Evolutionary conservation across 2,797 vertebrate genomes (phyloP).

Genomic region (Sebastiscus albofasciatus): DNA sequence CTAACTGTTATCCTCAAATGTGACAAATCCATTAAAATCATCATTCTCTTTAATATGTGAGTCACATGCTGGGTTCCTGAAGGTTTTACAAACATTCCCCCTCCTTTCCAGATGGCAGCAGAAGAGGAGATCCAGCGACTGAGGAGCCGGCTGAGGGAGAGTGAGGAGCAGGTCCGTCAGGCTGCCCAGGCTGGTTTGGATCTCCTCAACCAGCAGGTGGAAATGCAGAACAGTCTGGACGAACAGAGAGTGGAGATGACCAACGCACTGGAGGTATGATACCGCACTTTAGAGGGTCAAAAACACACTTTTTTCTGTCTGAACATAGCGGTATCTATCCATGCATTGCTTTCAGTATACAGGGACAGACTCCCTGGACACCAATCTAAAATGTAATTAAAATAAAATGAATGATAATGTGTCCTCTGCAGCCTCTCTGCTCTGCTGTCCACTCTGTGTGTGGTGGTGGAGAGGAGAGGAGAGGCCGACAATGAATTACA

Average conservation of each 20-base stretch:
- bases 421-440: too few relatives aligned
- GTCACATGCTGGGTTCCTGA: background rate
- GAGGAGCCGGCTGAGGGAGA: constrained; percentile 82
- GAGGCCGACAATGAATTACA: too few relatives aligned
- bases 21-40: background rate
- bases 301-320: too few relatives aligned
- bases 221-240: constrained; percentile 91
- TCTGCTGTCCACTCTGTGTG: too few relatives aligned
- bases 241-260: constrained; percentile 89
- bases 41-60: background rate
- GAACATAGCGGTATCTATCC: too few relatives aligned
- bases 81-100: background rate
- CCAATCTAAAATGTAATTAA: background rate
- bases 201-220: constrained; percentile 88
- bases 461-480: too few relatives aligned
- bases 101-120: constrained; percentile 31
- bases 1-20: background rate
- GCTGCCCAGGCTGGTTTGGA: constrained; percentile 92
- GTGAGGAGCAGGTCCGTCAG: constrained; percentile 86
- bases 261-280: constrained; percentile 86
- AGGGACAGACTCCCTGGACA: background rate
- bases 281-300: too few relatives aligned
- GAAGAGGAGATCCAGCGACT: constrained; percentile 66
- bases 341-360: background rate
- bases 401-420: background rate